Conservation (phyloP, 2,113 vertebrate species). For the Hipposideros armiger region DNA sequence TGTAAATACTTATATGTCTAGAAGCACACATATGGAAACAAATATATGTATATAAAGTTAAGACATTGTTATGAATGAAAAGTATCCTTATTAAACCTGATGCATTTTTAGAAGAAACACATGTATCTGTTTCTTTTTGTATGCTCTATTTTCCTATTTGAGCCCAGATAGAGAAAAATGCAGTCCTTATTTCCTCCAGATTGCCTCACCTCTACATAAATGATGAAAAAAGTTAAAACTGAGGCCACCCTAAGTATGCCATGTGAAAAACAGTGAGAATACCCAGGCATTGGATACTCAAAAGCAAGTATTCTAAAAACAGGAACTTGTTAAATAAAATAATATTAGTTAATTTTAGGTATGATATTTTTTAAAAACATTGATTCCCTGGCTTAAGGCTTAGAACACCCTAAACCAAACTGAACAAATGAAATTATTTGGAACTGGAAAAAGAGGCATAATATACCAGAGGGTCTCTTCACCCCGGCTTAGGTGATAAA, state of each 20-base stretch:
- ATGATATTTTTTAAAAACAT: background rate
- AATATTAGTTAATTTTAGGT: background rate
- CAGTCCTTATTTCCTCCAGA: background rate
- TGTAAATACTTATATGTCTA: background rate
- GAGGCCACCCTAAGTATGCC: background rate
- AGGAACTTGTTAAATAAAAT: conserved; percentile 22
- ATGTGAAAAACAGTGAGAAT: background rate
- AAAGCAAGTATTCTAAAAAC: background rate
- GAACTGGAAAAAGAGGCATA: background rate
- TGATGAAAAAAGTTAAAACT: background rate
- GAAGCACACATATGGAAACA: conserved; percentile 21
- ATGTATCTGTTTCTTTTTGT: background rate
- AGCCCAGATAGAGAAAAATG: background rate
- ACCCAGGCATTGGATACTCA: background rate
- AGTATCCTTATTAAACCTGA: background rate
- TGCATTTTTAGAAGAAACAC: background rate
- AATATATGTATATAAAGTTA: background rate
- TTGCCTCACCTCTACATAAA: background rate
- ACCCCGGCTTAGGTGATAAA: background rate
- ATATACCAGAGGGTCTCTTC: background rate
- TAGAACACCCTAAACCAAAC: background rate
- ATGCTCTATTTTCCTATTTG: background rate
- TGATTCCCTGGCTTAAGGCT: background rate
- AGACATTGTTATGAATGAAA: background rate
- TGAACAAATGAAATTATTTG: background rate